Conservation (phyloP, 2,113 vertebrate genomes). For the Ictalurus furcatus region DNA sequence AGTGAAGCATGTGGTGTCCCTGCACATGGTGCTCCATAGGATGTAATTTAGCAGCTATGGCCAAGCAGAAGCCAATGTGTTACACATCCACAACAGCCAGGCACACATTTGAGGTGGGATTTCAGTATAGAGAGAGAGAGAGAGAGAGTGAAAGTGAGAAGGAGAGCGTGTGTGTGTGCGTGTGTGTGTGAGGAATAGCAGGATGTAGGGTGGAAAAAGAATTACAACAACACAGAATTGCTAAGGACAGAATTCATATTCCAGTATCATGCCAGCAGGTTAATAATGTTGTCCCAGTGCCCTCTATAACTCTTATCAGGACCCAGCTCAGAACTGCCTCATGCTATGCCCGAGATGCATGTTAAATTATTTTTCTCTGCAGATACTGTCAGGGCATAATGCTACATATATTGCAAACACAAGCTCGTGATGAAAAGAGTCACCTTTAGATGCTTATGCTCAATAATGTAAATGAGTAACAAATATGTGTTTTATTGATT, state of each 20-base stretch:
- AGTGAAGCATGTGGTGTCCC: slow-evolving; percentile 23
- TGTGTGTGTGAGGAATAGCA: background rate
- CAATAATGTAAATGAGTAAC: slow-evolving; percentile 34
- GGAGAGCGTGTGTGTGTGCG: too few species aligned
- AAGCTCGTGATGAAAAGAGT: slow-evolving; percentile 26
- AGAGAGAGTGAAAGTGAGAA: too few species aligned
- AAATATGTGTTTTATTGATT: slow-evolving; percentile 27
- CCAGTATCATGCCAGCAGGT: slow-evolving; percentile 26
- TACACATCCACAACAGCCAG: slow-evolving; percentile 11
- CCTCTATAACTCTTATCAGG: slow-evolving; percentile 30
- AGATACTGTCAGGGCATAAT: slow-evolving; percentile 16
- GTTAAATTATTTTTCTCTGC: slow-evolving; percentile 29
- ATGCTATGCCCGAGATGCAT: background rate
- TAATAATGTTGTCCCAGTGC: slow-evolving; percentile 37
- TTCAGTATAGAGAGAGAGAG: too few species aligned
- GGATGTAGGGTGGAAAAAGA: slow-evolving; percentile 27
- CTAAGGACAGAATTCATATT: slow-evolving; percentile 43
- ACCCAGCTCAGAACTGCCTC: background rate
- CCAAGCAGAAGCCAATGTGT: slow-evolving; percentile 19
- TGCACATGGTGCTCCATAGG: slow-evolving; percentile 32
- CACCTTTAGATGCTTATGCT: slow-evolving; percentile 15
- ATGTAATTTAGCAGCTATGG: slow-evolving; percentile 43
- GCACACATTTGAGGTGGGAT: background rate
- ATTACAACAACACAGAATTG: slow-evolving; percentile 26
- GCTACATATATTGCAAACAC: slow-evolving; percentile 4